phyloP scores from a whole-genome alignment of 2,797 vertebrate genomes.

The Xiphophorus birchmanni region DNA sequence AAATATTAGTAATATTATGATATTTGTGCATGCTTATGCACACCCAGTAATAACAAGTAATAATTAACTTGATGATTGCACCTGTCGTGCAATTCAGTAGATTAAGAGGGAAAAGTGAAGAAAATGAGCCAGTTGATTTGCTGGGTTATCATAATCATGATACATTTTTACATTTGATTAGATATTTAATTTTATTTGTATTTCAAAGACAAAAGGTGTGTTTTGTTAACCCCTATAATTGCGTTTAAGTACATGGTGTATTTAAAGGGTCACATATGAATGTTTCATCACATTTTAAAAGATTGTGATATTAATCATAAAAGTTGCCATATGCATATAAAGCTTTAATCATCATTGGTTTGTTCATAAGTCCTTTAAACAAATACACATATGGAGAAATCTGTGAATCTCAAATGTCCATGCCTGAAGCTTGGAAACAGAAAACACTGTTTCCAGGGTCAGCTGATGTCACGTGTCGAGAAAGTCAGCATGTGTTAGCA shows the following conservation, averaged over 20 bases:
- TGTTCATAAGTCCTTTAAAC: background rate
- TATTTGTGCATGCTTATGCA: background rate
- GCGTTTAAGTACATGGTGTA: no score
- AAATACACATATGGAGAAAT: background rate
- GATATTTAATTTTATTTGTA: background rate
- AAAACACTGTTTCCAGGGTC: background rate
- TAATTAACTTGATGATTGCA: background rate
- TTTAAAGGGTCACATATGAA: background rate
- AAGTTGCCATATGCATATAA: background rate
- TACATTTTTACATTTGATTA: background rate
- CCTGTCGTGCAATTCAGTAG: background rate
- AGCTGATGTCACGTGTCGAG: slow-evolving; percentile 12
- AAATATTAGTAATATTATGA: background rate
- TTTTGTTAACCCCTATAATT: background rate
- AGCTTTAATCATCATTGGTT: slow-evolving; percentile 2
- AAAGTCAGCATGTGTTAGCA: slow-evolving; percentile 25
- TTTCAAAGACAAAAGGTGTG: background rate
- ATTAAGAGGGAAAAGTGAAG: background rate
- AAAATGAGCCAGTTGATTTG: background rate
- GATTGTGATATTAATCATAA: background rate
- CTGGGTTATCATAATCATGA: background rate
- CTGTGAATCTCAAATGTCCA: slow-evolving; percentile 1
- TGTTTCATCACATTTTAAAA: background rate
- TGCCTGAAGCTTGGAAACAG: background rate
- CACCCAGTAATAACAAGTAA: background rate